A percentile compares a stretch with the other conserved stretches of the same genome.
Conservation (phyloP, 2,113 vertebrate species). For the Cariama cristata region DNA sequence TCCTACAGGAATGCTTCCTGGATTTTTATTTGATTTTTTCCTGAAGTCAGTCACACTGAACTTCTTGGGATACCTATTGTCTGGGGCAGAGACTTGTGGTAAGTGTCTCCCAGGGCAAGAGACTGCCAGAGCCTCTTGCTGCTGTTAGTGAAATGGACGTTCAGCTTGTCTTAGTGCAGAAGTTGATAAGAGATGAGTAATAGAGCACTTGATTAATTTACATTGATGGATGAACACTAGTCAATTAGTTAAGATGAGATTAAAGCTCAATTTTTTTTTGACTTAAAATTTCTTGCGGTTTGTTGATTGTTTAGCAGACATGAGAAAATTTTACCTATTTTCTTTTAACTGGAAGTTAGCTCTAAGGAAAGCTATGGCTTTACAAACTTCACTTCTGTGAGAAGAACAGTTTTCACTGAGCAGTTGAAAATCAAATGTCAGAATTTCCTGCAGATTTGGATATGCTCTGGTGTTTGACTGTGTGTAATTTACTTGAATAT, state of each 20-base stretch:
- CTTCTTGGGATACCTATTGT: not conserved
- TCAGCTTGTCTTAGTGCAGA: not conserved
- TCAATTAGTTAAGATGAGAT: not conserved
- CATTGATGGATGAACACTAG: too few relatives aligned
- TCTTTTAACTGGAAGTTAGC: not conserved
- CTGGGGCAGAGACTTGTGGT: not conserved
- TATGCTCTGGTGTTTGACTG: not conserved
- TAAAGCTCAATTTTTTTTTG: not conserved
- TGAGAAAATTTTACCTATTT: not conserved
- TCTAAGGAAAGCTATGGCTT: not conserved
- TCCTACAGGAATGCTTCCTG: not conserved
- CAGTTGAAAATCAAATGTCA: not conserved
- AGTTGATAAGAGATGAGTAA: not conserved
- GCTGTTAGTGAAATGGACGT: not conserved
- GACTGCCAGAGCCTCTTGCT: fast-evolving
- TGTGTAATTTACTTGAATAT: not conserved
- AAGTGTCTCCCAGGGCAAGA: not conserved
- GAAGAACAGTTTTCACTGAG: not conserved
- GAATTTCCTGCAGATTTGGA: not conserved
- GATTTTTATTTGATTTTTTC: not conserved
- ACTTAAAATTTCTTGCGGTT: not conserved
- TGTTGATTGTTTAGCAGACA: not conserved
- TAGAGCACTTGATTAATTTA: not conserved
- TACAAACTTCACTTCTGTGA: not conserved
- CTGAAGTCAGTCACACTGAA: not conserved